Conservation (phyloP, 1,140 invertebrate genomes). For the Rhyzopertha dominica region DNA sequence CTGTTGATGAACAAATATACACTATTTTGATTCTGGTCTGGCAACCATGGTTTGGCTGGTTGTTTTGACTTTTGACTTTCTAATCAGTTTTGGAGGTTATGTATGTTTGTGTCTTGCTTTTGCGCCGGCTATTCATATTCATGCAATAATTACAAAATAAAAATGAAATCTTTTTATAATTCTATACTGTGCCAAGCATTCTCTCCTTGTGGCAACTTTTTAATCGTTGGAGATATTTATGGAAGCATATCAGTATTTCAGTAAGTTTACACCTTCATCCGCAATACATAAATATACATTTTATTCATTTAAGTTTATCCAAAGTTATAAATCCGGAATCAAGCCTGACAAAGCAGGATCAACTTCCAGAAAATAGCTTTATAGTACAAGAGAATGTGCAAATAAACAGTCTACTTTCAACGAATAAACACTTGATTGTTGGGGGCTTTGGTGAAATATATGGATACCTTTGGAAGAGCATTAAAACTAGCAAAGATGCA, state of each 20-base stretch:
- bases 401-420: slow-evolving; percentile 66
- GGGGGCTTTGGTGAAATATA: slow-evolving; percentile 67
- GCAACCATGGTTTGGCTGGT: too few relatives aligned
- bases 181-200: slow-evolving; percentile 73
- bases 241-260: slow-evolving; percentile 77
- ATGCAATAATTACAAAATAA: too few relatives aligned
- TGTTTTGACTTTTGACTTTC: too few relatives aligned
- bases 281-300: slow-evolving; percentile 16
- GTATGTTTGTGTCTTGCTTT: too few relatives aligned
- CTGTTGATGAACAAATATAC: too few relatives aligned
- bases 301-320: slow-evolving; percentile 49
- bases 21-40: too few relatives aligned
- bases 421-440: slow-evolving; percentile 67
- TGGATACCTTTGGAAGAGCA: slow-evolving; percentile 70
- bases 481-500: slow-evolving; percentile 54
- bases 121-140: too few relatives aligned
- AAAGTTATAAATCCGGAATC: slow-evolving; percentile 54
- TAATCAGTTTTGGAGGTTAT: too few relatives aligned
- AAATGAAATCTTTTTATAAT: slow-evolving; percentile 69
- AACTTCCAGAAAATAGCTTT: slow-evolving; percentile 55
- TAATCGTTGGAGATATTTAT: slow-evolving; percentile 78
- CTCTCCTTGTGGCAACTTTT: slow-evolving; percentile 75
- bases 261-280: slow-evolving; percentile 53
- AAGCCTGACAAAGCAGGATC: slow-evolving; percentile 51
- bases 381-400: slow-evolving; percentile 54